A percentile compares a stretch with the other conserved stretches of the same genome.
These are phyloP conservation scores for Dermolepida albohirtum DNA, from an alignment of 2,888 invertebrate species.

Conservation along the genomic window DNA sequence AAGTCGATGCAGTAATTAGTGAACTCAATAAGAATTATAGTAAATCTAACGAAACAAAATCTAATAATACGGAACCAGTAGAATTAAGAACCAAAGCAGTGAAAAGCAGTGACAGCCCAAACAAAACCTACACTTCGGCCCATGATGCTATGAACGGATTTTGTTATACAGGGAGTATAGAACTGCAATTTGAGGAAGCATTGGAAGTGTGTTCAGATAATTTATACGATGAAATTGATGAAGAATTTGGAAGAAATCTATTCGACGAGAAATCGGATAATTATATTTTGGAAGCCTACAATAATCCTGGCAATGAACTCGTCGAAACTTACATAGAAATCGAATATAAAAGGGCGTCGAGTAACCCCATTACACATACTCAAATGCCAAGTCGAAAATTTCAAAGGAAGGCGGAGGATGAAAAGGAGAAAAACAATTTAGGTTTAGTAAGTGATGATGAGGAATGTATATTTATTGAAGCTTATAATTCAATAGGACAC, in stretches of 20 bases:
- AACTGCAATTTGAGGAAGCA: conserved; percentile 38
- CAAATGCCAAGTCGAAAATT: neutral
- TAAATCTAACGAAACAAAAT: neutral
- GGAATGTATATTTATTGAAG: conserved; percentile 27
- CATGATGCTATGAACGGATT: conserved; percentile 19
- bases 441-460: conserved; percentile 32
- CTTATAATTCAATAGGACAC: conserved; percentile 32
- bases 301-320: conserved; percentile 55
- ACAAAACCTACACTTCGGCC: neutral
- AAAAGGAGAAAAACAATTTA: neutral
- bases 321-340: conserved; percentile 53
- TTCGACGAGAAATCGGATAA: conserved; percentile 48
- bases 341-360: conserved; percentile 40
- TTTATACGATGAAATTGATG: conserved; percentile 43
- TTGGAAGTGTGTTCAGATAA: conserved; percentile 38
- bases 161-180: conserved; percentile 29
- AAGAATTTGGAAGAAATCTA: conserved; percentile 48
- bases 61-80: neutral
- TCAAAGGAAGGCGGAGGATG: neutral
- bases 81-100: neutral
- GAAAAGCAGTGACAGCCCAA: neutral
- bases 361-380: too few relatives aligned
- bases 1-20: neutral
- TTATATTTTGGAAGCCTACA: conserved; percentile 57
- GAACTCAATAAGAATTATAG: neutral